These are phyloP conservation scores for Podiceps cristatus DNA, from an alignment of 2,113 vertebrate genomes.

Conservation along the genomic window DNA sequence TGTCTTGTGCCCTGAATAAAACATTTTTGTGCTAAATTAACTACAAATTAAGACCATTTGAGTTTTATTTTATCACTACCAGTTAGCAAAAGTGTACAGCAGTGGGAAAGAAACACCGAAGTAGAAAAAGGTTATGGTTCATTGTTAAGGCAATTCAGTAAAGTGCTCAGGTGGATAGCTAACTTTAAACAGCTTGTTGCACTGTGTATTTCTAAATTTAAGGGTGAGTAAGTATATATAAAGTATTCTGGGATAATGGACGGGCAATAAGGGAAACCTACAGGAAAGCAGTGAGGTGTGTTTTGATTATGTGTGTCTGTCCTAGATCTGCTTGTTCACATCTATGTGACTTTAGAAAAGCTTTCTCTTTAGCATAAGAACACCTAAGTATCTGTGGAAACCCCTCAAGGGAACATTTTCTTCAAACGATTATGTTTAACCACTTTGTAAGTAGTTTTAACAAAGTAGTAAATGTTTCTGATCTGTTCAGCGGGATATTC, in stretches of 20 bases:
- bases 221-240: background rate
- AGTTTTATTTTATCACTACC: background rate
- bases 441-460: background rate
- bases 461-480: background rate
- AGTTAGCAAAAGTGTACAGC: background rate
- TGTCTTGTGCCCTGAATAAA: background rate
- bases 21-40: background rate
- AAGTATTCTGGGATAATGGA: background rate
- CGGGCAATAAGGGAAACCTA: background rate
- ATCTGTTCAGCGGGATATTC: background rate
- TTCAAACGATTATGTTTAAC: background rate
- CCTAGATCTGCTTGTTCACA: background rate
- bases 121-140: background rate
- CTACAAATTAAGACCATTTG: background rate
- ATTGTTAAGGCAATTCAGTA: background rate
- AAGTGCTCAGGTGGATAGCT: background rate
- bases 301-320: background rate
- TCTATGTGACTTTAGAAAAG: background rate
- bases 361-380: background rate
- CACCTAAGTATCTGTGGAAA: background rate
- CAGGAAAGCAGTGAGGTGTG: background rate
- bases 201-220: background rate
- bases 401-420: background rate
- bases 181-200: background rate
- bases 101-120: background rate